Evolutionary conservation across 1,140 invertebrate genomes (phyloP), one percentile per base, ranked within the genome.

Genomic region (Scylla paramamosain): DNA sequence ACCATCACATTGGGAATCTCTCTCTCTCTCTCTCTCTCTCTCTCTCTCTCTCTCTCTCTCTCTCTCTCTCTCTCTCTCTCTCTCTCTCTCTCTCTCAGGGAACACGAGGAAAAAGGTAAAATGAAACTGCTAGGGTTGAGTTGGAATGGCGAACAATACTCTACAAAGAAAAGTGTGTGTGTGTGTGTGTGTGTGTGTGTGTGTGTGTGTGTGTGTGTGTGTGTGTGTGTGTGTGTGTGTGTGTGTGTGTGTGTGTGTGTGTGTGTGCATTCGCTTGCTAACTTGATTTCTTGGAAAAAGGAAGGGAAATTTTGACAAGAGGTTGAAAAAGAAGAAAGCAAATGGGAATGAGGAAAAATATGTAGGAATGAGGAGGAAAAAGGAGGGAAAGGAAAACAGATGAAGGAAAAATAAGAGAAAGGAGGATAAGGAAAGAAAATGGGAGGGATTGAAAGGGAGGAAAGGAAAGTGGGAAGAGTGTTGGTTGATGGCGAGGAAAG

Each of bases 141-240:
- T 39, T n/a, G 32, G 32, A 89, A 10, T 45, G 12, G 28, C 39
- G 1, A 39, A 39, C 39, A 39, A 39, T 39, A 39, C 39, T 39
- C 45, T 10, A 89, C 28, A 16, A 45, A 31, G 25, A 32, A 45
- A 31, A 39, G n/a, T 89, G 14, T 14, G 28, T 14, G 25, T 20
- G 20, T 14, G 45, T n/a, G 29, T n/a, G 87, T 25, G 1, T 82
- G 77, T 8, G 77, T 82, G 77, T 82, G 77, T 82, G 77, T 82
- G 77, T 82, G 77, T 82, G 77, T 82, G 77, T 82, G 77, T 82
- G 77, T 82, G 77, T 82, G 77, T 82, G 77, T 82, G 77, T 82
- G 77, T 82, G 77, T 82, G 77, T 82, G 77, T 82, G 77, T 82
- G 77, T 82, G 77, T 82, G 77, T 82, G 1, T 82, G 2, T 3